Conservation (phyloP, 1,140 invertebrate genomes). For the Schlechtendalia chinensis region DNA sequence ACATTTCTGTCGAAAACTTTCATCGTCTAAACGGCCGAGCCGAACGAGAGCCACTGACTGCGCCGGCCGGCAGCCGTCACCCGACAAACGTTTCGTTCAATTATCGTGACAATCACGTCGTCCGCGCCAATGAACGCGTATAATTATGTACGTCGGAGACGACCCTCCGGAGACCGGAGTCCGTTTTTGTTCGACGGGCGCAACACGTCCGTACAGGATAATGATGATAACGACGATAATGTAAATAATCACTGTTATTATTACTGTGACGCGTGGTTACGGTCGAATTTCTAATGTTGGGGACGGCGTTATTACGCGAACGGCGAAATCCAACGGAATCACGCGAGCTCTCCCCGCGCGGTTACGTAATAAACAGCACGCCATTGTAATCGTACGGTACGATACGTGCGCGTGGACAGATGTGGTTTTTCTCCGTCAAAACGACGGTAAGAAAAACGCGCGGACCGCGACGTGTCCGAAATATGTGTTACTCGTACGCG, state of each 20-base stretch:
- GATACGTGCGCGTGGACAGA: not conserved
- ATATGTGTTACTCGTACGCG: too few species aligned
- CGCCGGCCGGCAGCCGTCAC: too few species aligned
- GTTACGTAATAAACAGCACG: not conserved
- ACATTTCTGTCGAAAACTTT: too few species aligned
- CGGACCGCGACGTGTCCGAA: too few species aligned
- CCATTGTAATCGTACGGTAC: not conserved
- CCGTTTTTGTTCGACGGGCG: not conserved
- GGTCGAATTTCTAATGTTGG: slow-evolving; percentile 14
- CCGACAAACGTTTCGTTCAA: too few species aligned
- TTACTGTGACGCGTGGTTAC: not conserved
- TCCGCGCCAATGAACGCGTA: too few species aligned
- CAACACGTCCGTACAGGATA: not conserved
- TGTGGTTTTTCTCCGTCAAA: too few species aligned
- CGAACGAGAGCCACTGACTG: too few species aligned
- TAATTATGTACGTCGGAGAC: too few species aligned
- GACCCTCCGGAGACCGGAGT: not conserved
- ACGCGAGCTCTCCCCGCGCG: not conserved
- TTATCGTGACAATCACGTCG: too few species aligned
- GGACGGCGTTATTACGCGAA: slow-evolving; percentile 1
- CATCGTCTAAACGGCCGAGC: too few species aligned
- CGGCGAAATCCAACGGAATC: not conserved
- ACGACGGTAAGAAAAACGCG: too few species aligned
- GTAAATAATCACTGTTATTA: not conserved
- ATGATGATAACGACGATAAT: not conserved